phyloP scores from a whole-genome alignment of 2,797 vertebrate genomes.

The Eurystomus glaucurus region DNA sequence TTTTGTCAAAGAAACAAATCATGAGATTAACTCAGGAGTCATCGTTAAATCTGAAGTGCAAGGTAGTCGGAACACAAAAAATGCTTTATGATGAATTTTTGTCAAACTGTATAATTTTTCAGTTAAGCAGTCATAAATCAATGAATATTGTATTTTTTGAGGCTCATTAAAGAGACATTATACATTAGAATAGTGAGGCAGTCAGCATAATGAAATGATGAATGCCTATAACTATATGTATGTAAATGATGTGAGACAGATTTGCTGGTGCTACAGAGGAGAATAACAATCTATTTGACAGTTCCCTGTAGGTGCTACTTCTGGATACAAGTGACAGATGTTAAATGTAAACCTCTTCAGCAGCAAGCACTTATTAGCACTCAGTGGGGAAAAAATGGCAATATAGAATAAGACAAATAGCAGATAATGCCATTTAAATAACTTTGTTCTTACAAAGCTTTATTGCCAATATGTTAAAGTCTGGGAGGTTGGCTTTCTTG shows the following conservation, averaged over 20 bases:
- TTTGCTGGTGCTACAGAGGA: conserved; percentile 80
- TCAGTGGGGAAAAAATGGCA: conserved; percentile 64
- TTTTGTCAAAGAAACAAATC: conserved; percentile 58
- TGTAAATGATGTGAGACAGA: conserved; percentile 87
- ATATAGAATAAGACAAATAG: conserved; percentile 77
- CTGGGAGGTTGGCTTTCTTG: neutral
- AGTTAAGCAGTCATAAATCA: conserved; percentile 88
- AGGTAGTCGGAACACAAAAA: conserved; percentile 77
- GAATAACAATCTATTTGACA: conserved; percentile 84
- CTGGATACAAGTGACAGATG: conserved; percentile 82
- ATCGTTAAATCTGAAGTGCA: conserved; percentile 72
- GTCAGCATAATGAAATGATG: conserved; percentile 86
- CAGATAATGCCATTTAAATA: conserved; percentile 73
- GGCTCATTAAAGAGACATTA: conserved; percentile 89
- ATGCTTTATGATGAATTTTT: conserved; percentile 78
- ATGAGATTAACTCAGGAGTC: conserved; percentile 60
- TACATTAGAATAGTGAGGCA: conserved; percentile 83
- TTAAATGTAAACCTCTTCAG: conserved; percentile 80
- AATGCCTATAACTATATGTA: conserved; percentile 83
- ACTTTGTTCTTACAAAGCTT: conserved; percentile 50
- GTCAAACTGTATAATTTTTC: conserved; percentile 88
- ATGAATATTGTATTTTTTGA: conserved; percentile 88
- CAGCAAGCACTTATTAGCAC: conserved; percentile 78
- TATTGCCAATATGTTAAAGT: conserved; percentile 21
- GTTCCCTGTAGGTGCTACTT: conserved; percentile 81